Percentiles rank a stretch among this genome's conserved stretches.
Evolutionary conservation across 1,140 invertebrate genomes (phyloP).

Genomic region (Lordiphosa collinella): DNA sequence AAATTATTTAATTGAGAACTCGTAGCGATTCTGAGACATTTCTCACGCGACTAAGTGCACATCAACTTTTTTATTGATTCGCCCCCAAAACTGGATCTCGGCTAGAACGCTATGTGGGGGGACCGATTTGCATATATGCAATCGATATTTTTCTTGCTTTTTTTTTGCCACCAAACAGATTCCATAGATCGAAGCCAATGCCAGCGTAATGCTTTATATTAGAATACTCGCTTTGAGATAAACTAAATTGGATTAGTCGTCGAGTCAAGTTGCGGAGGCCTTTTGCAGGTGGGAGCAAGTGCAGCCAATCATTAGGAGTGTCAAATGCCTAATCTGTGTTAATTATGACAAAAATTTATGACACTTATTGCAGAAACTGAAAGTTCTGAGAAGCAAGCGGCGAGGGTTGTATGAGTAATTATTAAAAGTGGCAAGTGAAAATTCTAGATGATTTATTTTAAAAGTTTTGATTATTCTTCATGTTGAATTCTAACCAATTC

Average conservation of each 20-base stretch:
- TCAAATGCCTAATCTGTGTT: slow-evolving; percentile 37
- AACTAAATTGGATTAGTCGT: slow-evolving; percentile 36
- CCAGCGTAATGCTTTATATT: slow-evolving; percentile 31
- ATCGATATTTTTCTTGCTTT: slow-evolving; percentile 11
- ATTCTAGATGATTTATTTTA: background rate
- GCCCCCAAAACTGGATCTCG: slow-evolving; percentile 21
- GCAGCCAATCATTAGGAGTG: slow-evolving; percentile 19
- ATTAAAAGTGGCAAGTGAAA: too few relatives aligned
- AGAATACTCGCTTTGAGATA: slow-evolving; percentile 36
- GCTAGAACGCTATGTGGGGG: slow-evolving; percentile 31
- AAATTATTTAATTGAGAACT: slow-evolving; percentile 55
- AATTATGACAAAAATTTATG: slow-evolving; percentile 42
- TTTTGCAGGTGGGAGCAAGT: slow-evolving; percentile 10
- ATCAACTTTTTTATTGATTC: slow-evolving; percentile 9
- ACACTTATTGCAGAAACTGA: slow-evolving; percentile 1
- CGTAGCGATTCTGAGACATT: slow-evolving; percentile 34
- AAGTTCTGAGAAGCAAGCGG: too few relatives aligned
- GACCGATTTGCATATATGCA: slow-evolving; percentile 34
- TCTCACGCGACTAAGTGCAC: slow-evolving; percentile 30
- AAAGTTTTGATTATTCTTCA: too few relatives aligned
- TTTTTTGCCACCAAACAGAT: background rate
- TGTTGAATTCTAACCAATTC: too few relatives aligned
- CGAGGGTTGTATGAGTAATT: too few relatives aligned
- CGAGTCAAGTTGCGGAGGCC: background rate
- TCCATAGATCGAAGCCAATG: slow-evolving; percentile 36